Conservation (phyloP, 2,888 invertebrate genomes). For the Lepas anatifera region DNA sequence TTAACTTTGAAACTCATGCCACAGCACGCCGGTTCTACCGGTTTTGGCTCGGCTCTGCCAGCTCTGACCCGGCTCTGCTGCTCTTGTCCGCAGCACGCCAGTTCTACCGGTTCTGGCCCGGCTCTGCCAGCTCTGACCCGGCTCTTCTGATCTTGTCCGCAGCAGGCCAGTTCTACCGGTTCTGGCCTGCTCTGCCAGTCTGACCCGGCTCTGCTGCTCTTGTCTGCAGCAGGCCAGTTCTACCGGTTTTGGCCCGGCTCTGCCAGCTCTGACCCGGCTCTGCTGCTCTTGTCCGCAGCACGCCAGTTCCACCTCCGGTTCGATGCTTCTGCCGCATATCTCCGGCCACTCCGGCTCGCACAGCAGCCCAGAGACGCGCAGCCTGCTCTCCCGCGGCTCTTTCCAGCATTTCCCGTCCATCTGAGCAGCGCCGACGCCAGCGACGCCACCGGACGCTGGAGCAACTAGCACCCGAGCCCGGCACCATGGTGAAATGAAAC, state of each 20-base stretch:
- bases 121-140: background rate
- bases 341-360: background rate
- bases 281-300: background rate
- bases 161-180: background rate
- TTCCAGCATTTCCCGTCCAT: conserved; percentile 8
- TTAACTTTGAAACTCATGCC: no score
- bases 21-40: background rate
- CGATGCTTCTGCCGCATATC: conserved; percentile 1
- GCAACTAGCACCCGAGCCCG: no score
- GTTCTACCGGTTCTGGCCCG: background rate
- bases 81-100: background rate
- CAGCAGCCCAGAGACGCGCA: background rate
- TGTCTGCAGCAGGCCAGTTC: background rate
- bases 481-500: no score
- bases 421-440: background rate
- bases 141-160: background rate
- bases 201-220: background rate
- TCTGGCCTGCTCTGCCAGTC: background rate
- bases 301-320: background rate
- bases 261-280: background rate
- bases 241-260: background rate
- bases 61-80: background rate
- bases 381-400: conserved; percentile 1
- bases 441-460: background rate
- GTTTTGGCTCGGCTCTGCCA: background rate